Conservation (phyloP, 2,113 vertebrate genomes). For the Empidonax alnorum region DNA sequence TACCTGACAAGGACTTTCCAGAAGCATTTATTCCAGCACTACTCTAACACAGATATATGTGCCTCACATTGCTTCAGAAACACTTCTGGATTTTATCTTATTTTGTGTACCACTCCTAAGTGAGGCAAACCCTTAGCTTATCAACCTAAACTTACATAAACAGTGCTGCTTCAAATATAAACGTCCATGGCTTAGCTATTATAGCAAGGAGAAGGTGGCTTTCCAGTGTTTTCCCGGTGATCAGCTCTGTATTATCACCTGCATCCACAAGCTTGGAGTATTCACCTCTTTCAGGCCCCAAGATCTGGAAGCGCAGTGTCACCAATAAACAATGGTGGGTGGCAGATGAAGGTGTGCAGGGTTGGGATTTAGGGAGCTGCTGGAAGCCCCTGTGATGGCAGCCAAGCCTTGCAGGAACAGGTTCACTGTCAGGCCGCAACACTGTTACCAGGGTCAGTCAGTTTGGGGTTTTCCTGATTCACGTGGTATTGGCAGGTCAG, state of each 20-base stretch:
- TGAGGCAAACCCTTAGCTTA: neutral
- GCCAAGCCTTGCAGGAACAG: neutral
- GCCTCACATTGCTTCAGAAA: neutral
- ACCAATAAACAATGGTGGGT: rapidly evolving
- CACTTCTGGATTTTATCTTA: neutral
- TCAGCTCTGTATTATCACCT: neutral
- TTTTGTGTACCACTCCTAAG: neutral
- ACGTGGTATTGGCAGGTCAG: neutral
- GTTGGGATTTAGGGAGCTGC: neutral
- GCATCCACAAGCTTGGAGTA: neutral
- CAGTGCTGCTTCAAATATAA: neutral
- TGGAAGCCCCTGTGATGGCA: neutral
- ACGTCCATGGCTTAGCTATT: neutral
- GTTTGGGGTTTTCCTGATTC: neutral
- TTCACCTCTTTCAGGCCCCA: neutral
- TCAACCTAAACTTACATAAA: neutral
- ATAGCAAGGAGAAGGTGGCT: neutral
- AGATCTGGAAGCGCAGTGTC: neutral
- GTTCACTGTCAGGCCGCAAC: neutral
- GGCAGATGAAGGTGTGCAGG: neutral
- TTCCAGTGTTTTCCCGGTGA: neutral
- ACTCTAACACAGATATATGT: neutral
- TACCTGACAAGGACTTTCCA: neutral
- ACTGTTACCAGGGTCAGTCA: neutral
- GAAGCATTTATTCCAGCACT: neutral